These are phyloP conservation scores for Bambusicola thoracicus DNA, from an alignment of 2,113 vertebrate genomes.

Conservation along the genomic window DNA sequence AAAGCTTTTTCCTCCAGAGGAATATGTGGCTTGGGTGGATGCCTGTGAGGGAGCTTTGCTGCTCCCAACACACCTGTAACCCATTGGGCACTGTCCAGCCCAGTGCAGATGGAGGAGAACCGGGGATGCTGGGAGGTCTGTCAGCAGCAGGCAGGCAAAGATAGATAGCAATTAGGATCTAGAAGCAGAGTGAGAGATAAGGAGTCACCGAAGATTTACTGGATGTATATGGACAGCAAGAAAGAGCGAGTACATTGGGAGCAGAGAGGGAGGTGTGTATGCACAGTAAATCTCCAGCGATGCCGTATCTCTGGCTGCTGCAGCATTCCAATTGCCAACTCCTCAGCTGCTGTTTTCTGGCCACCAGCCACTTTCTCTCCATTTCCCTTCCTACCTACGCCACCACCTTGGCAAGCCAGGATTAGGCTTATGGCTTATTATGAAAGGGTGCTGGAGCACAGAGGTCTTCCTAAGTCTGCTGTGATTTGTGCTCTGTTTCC, in stretches of 20 bases:
- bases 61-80: background rate
- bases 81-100: background rate
- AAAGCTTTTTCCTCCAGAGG: background rate
- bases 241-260: constrained; percentile 55
- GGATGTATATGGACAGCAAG: constrained; percentile 71
- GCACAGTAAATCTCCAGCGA: constrained; percentile 59
- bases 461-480: background rate
- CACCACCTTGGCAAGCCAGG: background rate
- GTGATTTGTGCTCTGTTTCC: background rate
- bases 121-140: constrained; percentile 49
- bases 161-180: constrained; percentile 73
- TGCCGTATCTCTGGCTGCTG: constrained; percentile 59
- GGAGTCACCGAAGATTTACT: constrained; percentile 74
- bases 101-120: background rate
- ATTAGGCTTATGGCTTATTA: background rate
- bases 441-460: background rate
- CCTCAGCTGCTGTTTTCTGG: constrained; percentile 25
- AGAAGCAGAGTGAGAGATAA: constrained; percentile 71
- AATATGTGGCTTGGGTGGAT: background rate
- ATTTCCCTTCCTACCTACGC: constrained; percentile 5
- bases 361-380: background rate
- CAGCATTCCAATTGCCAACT: constrained; percentile 67
- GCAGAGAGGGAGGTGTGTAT: constrained; percentile 69
- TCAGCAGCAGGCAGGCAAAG: constrained; percentile 64
- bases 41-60: background rate